These are phyloP conservation scores for Drosophila parvula DNA, from an alignment of 1,140 invertebrate species.

Conservation along the genomic window DNA sequence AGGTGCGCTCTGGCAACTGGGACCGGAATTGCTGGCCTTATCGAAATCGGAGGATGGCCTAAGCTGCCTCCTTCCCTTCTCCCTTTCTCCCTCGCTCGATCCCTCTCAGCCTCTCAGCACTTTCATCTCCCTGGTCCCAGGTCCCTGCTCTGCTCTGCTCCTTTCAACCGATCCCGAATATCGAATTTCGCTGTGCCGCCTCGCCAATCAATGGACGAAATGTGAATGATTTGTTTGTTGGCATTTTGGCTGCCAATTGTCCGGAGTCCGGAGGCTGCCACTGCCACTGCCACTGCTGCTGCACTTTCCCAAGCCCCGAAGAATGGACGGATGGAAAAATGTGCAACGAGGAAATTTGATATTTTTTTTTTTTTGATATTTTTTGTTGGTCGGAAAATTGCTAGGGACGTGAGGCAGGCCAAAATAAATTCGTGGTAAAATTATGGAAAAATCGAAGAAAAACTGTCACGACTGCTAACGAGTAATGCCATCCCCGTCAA, in stretches of 20 bases:
- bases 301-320: conserved; percentile 70
- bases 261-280: conserved; percentile 41
- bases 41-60: conserved; percentile 34
- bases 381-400: conserved; percentile 45
- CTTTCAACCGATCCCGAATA: conserved; percentile 39
- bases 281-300: conserved; percentile 41
- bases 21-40: conserved; percentile 17
- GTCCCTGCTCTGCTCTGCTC: neutral
- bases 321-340: conserved; percentile 59
- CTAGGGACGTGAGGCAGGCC: conserved; percentile 27
- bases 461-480: conserved; percentile 77
- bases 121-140: conserved; percentile 8
- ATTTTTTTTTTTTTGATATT: conserved; percentile 60
- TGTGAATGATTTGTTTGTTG: conserved; percentile 79
- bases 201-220: conserved; percentile 74
- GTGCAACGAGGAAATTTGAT: conserved; percentile 75
- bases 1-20: conserved; percentile 27
- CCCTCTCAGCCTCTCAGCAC: conserved; percentile 12
- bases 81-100: neutral
- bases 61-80: conserved; percentile 10
- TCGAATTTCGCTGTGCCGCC: conserved; percentile 71
- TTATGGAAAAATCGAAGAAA: conserved; percentile 66
- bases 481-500: conserved; percentile 60
- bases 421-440: conserved; percentile 74
- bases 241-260: conserved; percentile 80